Conservation (phyloP, 92 coral and sea anemone species). For the Galaxea fascicularis region DNA sequence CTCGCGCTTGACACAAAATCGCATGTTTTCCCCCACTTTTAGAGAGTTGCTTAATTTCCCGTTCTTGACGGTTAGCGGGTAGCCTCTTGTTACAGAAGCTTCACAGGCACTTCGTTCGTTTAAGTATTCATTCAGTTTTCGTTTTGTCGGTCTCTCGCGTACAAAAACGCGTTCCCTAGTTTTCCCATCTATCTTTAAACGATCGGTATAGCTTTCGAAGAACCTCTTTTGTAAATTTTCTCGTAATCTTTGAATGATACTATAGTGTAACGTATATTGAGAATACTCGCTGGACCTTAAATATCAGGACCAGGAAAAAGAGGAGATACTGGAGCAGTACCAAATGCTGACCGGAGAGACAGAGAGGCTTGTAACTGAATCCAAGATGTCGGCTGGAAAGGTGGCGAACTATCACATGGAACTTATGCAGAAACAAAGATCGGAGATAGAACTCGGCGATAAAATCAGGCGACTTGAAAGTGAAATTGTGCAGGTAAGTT, state of each 20-base stretch:
- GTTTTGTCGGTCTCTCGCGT: no score
- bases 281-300: not conserved
- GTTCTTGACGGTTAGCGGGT: no score
- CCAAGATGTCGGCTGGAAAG: conserved; percentile 90
- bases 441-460: conserved; percentile 85
- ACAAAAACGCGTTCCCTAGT: no score
- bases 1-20: not conserved
- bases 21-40: not conserved
- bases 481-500: conserved; percentile 91
- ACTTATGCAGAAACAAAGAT: conserved; percentile 81
- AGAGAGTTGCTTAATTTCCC: no score
- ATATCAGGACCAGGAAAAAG: conserved; percentile 94
- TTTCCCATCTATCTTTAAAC: no score
- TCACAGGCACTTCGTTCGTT: no score
- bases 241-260: no score
- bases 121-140: no score
- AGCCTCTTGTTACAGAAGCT: no score
- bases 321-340: conserved; percentile 92
- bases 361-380: conserved; percentile 85
- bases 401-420: conserved; percentile 85
- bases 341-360: conserved; percentile 90
- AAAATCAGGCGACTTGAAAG: conserved; percentile 81
- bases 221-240: no score
- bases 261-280: not conserved
- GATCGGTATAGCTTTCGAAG: no score